Evolutionary conservation across 2,797 vertebrate genomes (phyloP).

Genomic region (Xenopus petersii): DNA sequence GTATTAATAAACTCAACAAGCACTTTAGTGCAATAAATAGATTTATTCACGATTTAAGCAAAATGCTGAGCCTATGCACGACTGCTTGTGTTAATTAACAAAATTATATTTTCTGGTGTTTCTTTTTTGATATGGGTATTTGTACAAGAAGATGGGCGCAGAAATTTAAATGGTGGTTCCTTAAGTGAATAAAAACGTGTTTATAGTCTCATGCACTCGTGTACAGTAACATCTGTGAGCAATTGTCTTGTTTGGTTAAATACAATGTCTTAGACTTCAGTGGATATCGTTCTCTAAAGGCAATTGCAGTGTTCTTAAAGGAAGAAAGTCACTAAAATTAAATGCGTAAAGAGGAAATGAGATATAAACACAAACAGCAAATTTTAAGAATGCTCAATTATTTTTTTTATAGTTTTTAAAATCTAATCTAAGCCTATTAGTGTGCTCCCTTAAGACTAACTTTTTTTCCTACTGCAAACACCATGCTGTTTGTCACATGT

Average conservation of each 20-base stretch:
- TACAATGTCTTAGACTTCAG: neutral
- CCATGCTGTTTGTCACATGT: too few relatives aligned
- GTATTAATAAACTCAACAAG: too few relatives aligned
- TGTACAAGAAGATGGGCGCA: neutral
- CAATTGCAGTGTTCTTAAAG: neutral
- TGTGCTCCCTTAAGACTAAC: too few relatives aligned
- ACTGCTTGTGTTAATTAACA: slow-evolving; percentile 7
- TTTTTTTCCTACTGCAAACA: too few relatives aligned
- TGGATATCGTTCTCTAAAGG: neutral
- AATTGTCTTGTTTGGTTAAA: slow-evolving; percentile 11
- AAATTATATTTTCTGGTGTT: neutral
- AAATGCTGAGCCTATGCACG: too few relatives aligned
- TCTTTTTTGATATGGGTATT: neutral
- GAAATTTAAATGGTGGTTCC: slow-evolving; percentile 7
- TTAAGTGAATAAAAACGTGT: slow-evolving; percentile 14
- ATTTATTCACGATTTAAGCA: too few relatives aligned
- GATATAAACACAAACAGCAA: too few relatives aligned
- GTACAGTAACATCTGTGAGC: slow-evolving; percentile 23
- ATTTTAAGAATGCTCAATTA: too few relatives aligned
- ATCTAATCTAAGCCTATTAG: too few relatives aligned
- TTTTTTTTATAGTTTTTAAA: too few relatives aligned
- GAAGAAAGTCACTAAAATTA: neutral
- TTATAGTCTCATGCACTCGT: slow-evolving; percentile 10
- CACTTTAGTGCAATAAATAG: too few relatives aligned
- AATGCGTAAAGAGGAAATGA: neutral